Percentiles rank a stretch among this genome's conserved stretches.
These are phyloP conservation scores for Lissonota sp. DNA, from an alignment of 2,888 invertebrate species.

Conservation along the genomic window DNA sequence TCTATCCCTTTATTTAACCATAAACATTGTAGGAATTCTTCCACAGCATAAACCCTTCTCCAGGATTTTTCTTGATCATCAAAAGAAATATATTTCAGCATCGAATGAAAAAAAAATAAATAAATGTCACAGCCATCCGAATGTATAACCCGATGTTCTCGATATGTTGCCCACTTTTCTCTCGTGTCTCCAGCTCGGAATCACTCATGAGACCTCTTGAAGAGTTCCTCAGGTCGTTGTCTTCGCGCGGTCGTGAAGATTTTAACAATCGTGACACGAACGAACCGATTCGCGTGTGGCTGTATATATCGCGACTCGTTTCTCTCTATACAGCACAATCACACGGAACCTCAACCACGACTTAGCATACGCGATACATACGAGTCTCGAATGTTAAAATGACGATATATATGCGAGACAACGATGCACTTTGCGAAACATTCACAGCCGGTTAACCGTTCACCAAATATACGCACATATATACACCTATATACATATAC, in stretches of 20 bases:
- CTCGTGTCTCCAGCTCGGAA: constrained; percentile 14
- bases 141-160: constrained; percentile 13
- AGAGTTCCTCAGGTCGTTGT: constrained; percentile 6
- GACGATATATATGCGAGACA: constrained; percentile 35
- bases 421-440: constrained; percentile 36
- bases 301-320: constrained; percentile 39
- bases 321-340: constrained; percentile 38
- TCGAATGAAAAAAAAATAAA: too few relatives aligned
- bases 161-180: constrained; percentile 15
- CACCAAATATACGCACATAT: constrained; percentile 20
- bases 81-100: too few relatives aligned
- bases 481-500: neutral
- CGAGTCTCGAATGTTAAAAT: constrained; percentile 36
- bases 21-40: too few relatives aligned
- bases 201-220: constrained; percentile 20
- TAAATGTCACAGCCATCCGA: neutral
- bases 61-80: too few relatives aligned
- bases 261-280: constrained; percentile 65
- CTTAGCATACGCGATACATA: constrained; percentile 1
- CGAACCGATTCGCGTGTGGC: constrained; percentile 54
- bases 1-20: too few relatives aligned
- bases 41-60: too few relatives aligned
- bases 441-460: constrained; percentile 37
- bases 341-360: constrained; percentile 10
- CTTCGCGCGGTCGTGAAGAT: neutral